These are phyloP conservation scores for Ceyx melanurus DNA, from an alignment of 2,113 vertebrate genomes.

Conservation along the genomic window DNA sequence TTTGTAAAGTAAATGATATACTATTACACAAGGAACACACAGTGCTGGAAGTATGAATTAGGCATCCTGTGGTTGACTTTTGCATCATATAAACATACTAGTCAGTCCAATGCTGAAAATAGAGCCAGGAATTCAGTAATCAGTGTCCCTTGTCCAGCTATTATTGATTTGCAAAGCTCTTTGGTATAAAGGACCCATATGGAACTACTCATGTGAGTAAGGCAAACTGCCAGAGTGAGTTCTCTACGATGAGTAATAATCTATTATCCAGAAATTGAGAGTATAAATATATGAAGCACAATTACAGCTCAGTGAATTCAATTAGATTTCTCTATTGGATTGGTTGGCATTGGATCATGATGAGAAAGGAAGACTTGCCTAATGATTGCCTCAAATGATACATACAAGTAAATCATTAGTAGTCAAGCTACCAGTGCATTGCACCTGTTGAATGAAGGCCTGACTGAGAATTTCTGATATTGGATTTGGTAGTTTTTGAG, in stretches of 20 bases:
- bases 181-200: neutral
- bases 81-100: slow-evolving; percentile 49
- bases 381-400: neutral
- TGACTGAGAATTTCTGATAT: neutral
- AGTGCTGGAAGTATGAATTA: slow-evolving; percentile 70
- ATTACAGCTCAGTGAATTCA: neutral
- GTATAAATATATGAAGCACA: neutral
- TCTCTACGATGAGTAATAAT: neutral
- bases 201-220: neutral
- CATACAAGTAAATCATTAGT: neutral
- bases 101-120: slow-evolving; percentile 27
- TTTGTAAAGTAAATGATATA: slow-evolving; percentile 70
- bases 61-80: slow-evolving; percentile 61
- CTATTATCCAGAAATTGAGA: neutral
- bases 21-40: slow-evolving; percentile 66
- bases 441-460: neutral
- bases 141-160: neutral
- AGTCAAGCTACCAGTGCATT: neutral
- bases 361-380: neutral
- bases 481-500: neutral
- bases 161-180: slow-evolving; percentile 12
- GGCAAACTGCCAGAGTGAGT: neutral
- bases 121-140: slow-evolving; percentile 19
- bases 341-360: neutral
- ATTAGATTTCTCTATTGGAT: neutral